Percentiles rank a stretch among this genome's conserved stretches.
These are phyloP conservation scores for Harpalus rubripes DNA, from an alignment of 2,888 invertebrate species.

Conservation along the genomic window DNA sequence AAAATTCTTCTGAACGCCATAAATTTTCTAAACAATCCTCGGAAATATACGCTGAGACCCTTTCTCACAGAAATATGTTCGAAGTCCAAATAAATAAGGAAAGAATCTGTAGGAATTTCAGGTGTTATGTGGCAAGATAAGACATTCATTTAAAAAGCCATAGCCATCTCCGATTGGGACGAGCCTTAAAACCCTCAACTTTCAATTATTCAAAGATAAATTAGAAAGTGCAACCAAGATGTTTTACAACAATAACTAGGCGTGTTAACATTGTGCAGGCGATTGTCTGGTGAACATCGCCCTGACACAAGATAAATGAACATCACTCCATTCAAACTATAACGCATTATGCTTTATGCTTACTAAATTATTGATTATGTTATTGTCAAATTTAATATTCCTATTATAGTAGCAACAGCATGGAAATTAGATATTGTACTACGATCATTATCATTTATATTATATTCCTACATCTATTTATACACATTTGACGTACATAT, in stretches of 20 bases:
- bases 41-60: background rate
- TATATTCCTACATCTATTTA: background rate
- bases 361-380: conserved; percentile 3
- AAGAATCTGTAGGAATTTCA: conserved; percentile 23
- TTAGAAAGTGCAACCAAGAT: conserved; percentile 49
- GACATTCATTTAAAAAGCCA: conserved; percentile 20
- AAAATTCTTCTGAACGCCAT: conserved; percentile 33
- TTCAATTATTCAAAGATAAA: conserved; percentile 40
- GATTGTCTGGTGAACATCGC: conserved; percentile 12
- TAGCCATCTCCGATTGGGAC: conserved; percentile 10
- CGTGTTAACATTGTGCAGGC: conserved; percentile 35
- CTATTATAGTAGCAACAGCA: conserved; percentile 2
- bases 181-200: conserved; percentile 32
- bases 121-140: conserved; percentile 17
- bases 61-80: conserved; percentile 17
- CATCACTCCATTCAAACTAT: conserved; percentile 16
- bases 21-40: conserved; percentile 18
- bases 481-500: background rate
- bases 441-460: background rate
- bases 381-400: background rate
- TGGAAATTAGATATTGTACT: background rate
- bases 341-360: conserved; percentile 5
- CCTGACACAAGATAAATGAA: conserved; percentile 26
- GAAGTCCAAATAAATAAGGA: conserved; percentile 7
- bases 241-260: conserved; percentile 43